Percentiles rank a stretch among this genome's conserved stretches.
Evolutionary conservation across 2,888 invertebrate genomes (phyloP).

Genomic region (Platycheirus albimanus): DNA sequence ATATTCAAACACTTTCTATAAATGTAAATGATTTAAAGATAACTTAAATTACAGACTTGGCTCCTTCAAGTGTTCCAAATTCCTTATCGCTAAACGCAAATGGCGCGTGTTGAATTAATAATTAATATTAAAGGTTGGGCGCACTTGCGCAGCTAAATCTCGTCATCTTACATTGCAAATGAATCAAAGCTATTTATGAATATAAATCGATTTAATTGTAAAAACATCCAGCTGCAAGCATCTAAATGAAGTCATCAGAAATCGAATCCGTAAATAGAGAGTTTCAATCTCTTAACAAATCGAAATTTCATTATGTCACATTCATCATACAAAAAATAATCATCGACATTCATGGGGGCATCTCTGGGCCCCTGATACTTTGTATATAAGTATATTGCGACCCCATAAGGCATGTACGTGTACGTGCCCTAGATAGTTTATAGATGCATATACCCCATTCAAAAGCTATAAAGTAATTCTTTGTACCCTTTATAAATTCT

Average conservation of each 20-base stretch:
- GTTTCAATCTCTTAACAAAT: constrained; percentile 25
- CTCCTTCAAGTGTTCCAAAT: constrained; percentile 38
- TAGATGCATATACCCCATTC: constrained; percentile 42
- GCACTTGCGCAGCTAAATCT: neutral
- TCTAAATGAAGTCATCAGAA: constrained; percentile 60
- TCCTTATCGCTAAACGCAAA: constrained; percentile 1
- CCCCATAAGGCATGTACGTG: constrained; percentile 32
- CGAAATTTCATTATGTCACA: constrained; percentile 49
- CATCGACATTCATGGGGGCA: constrained; percentile 39
- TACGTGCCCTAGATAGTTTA: constrained; percentile 63
- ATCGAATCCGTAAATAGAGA: neutral
- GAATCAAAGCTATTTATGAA: constrained; percentile 26
- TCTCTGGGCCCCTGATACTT: neutral
- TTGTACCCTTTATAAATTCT: constrained; percentile 28
- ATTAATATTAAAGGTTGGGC: constrained; percentile 36
- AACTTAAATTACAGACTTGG: constrained; percentile 8
- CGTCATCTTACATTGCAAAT: constrained; percentile 23
- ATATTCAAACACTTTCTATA: neutral
- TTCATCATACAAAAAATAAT: constrained; percentile 52
- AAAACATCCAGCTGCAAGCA: constrained; percentile 21
- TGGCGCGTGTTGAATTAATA: constrained; percentile 38
- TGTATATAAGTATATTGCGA: neutral
- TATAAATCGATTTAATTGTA: constrained; percentile 56
- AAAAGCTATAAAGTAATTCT: constrained; percentile 44
- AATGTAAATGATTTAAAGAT: constrained; percentile 1